Conservation (phyloP, 2,888 invertebrate species). For the Uloborus plumipes region DNA sequence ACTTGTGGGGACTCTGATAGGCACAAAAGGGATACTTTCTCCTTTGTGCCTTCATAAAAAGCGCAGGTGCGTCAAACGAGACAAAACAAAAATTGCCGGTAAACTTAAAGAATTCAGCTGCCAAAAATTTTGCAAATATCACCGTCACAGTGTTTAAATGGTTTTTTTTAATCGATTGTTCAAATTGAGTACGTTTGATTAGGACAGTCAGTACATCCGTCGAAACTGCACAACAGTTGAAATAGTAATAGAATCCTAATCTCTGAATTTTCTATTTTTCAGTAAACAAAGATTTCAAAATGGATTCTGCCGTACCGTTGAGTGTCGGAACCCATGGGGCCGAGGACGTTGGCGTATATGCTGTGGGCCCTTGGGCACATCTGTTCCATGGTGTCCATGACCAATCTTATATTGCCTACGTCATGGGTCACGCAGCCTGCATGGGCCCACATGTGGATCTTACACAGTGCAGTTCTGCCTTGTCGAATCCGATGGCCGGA, state of each 20-base stretch:
- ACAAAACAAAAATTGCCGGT: no score
- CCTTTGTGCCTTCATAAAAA: no score
- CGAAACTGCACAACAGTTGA: no score
- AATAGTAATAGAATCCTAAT: neutral
- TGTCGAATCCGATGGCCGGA: constrained; percentile 67
- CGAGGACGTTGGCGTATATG: constrained; percentile 67
- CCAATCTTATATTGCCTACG: constrained; percentile 90
- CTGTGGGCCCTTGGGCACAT: constrained; percentile 81
- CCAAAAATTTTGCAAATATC: no score
- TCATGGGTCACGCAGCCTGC: constrained; percentile 84
- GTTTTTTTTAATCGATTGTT: no score
- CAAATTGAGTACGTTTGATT: no score
- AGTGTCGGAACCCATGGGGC: constrained; percentile 71
- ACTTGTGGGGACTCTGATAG: no score
- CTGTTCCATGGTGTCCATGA: constrained; percentile 90
- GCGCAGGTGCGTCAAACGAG: no score
- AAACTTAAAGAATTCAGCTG: no score
- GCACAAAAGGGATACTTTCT: no score
- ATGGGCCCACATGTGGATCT: constrained; percentile 75
- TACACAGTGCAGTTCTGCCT: constrained; percentile 46
- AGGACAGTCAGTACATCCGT: no score
- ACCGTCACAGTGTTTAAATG: no score
- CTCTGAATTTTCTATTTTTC: constrained; percentile 70
- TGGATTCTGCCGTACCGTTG: constrained; percentile 57
- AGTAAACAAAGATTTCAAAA: constrained; percentile 37